Evolutionary conservation across 2,113 vertebrate genomes (phyloP).

Genomic region (Capreolus pygargus): DNA sequence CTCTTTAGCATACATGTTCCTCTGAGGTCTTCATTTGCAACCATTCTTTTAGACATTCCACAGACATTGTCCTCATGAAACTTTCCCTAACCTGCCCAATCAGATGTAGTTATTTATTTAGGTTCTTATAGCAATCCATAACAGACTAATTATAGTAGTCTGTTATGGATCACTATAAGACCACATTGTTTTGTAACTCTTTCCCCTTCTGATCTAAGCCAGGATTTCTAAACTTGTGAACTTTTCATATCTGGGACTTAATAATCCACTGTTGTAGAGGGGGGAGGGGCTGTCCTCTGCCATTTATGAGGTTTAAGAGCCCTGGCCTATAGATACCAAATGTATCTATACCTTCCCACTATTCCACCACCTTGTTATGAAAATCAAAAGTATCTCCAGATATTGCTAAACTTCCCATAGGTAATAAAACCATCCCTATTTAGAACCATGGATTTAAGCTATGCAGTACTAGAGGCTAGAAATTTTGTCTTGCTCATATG

Average conservation of each 20-base stretch:
- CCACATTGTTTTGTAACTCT: not conserved
- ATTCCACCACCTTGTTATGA: not conserved
- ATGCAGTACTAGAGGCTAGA: not conserved
- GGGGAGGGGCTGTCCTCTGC: fast-evolving
- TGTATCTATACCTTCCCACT: fast-evolving
- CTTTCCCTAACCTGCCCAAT: not conserved
- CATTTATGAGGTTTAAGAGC: not conserved
- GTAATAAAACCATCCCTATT: not conserved
- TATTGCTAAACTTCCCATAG: not conserved
- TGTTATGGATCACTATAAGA: not conserved
- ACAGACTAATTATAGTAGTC: not conserved
- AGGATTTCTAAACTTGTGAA: not conserved
- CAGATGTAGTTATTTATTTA: not conserved
- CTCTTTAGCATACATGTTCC: not conserved
- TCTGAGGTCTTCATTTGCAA: not conserved
- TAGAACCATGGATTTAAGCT: not conserved
- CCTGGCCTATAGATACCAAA: not conserved
- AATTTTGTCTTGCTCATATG: not conserved
- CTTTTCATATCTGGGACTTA: not conserved
- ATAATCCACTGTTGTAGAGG: not conserved
- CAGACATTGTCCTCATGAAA: not conserved
- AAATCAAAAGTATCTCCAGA: not conserved
- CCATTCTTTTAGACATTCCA: not conserved
- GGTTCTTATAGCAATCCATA: not conserved
- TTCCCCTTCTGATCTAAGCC: not conserved